phyloP scores from a whole-genome alignment of 1,140 invertebrate species.

The Platorchestia sp. region DNA sequence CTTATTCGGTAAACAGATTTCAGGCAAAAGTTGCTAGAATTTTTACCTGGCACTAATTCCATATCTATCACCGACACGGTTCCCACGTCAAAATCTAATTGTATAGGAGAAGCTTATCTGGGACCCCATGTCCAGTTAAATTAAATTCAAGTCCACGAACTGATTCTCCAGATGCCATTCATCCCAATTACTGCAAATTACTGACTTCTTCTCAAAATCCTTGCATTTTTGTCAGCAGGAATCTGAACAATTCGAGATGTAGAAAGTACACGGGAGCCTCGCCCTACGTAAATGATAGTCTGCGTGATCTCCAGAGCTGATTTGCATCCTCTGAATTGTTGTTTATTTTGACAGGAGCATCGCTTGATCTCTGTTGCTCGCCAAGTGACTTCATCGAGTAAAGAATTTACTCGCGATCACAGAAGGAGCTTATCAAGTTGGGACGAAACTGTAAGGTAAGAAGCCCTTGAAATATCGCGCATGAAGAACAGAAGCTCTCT shows the following conservation, averaged over 20 bases:
- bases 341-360: constrained; percentile 41
- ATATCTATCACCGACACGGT: neutral
- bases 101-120: neutral
- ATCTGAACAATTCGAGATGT: neutral
- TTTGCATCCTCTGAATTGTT: constrained; percentile 29
- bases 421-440: neutral
- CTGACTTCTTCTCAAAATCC: neutral
- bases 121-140: neutral
- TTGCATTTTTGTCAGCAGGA: neutral
- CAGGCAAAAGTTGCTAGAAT: neutral
- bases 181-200: neutral
- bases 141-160: neutral
- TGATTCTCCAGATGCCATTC: neutral
- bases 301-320: constrained; percentile 16
- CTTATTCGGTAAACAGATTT: neutral
- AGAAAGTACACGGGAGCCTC: neutral
- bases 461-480: neutral
- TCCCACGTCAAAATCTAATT: neutral
- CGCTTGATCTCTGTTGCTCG: neutral
- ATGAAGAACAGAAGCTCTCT: neutral
- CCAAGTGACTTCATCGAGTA: neutral
- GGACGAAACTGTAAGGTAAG: neutral
- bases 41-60: neutral
- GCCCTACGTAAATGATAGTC: neutral
- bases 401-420: neutral